phyloP scores from a whole-genome alignment of 2,888 invertebrate genomes.

The Cetonia aurata region DNA sequence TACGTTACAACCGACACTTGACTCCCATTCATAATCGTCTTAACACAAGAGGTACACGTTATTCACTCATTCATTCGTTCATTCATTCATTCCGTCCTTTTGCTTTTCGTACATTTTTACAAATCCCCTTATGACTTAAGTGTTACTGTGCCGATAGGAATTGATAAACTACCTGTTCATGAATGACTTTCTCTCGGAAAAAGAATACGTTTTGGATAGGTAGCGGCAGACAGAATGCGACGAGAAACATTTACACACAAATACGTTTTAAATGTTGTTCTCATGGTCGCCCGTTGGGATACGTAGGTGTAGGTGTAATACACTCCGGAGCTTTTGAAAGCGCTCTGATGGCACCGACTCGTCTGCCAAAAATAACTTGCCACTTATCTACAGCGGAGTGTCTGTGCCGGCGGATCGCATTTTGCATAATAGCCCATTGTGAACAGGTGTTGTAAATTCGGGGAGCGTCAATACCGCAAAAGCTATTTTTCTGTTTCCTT shows the following conservation, averaged over 20 bases:
- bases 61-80: conserved; percentile 3
- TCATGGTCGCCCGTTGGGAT: conserved; percentile 10
- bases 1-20: conserved; percentile 11
- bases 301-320: conserved; percentile 20
- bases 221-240: background rate
- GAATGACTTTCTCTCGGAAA: conserved; percentile 5
- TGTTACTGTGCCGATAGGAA: background rate
- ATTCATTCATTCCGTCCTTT: too few species aligned
- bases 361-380: conserved; percentile 12
- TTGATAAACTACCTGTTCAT: conserved; percentile 13
- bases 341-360: background rate
- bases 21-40: conserved; percentile 19
- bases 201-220: background rate
- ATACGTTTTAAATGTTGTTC: conserved; percentile 24
- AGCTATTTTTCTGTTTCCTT: background rate
- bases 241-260: conserved; percentile 16
- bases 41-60: conserved; percentile 12
- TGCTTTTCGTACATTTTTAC: conserved; percentile 9
- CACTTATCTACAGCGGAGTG: conserved; percentile 6
- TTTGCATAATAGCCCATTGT: conserved; percentile 27
- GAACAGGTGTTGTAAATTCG: conserved; percentile 23
- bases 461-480: conserved; percentile 13
- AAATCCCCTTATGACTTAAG: conserved; percentile 15
- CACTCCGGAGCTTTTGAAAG: background rate
- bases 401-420: background rate